Evolutionary conservation across 2,888 invertebrate genomes (phyloP), one percentile per base, ranked within the genome.

Genomic region (Chrysolina oricalcia): DNA sequence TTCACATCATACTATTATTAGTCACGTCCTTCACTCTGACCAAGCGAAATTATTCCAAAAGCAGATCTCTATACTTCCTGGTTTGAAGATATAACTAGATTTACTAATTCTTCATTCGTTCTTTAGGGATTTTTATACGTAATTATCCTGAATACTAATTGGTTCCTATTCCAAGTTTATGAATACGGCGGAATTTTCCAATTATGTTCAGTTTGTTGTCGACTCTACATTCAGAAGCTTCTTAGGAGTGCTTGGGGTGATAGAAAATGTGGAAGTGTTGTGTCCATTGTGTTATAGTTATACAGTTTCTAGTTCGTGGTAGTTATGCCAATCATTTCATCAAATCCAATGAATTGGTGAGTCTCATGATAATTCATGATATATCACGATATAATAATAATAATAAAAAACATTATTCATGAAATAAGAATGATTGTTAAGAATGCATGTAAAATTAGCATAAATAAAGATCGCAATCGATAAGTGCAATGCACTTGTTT

Each of bases 231-330:
- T 59, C 53, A 59, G 59, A 68, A 68, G 68, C 35, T 50, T 59
- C 59, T 59, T 35, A 2, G 59, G 15, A 53, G 68, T 53, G 53
- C 48, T 53, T 68, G 43, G 53, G 40, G 68, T 53, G 23, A 11
- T 50, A 50, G 53, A 43, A 15, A 40, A 68, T 68, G 68, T 68
- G 68, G 68, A 68, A 68, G 35, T 50, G 40, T 40, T 68, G 27
- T 68, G 23, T 50, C 6, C 53, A 56, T 53, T 68, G 53, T 68
- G 68, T 41, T 68, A 40, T 68, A 19, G 40, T 56, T 40, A 35
- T 68, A 19, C 53, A 40, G 21, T 40, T 68, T 6, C 2, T 53
- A 8, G 17, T 68, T 53, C 53, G 23, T 40, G 15, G 11, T 35
- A 41, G 53, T 40, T 40, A 53, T 35, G 41, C 56, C 56, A 40